Conservation (phyloP, 1,140 invertebrate genomes). For the Habropoda laboriosa region DNA sequence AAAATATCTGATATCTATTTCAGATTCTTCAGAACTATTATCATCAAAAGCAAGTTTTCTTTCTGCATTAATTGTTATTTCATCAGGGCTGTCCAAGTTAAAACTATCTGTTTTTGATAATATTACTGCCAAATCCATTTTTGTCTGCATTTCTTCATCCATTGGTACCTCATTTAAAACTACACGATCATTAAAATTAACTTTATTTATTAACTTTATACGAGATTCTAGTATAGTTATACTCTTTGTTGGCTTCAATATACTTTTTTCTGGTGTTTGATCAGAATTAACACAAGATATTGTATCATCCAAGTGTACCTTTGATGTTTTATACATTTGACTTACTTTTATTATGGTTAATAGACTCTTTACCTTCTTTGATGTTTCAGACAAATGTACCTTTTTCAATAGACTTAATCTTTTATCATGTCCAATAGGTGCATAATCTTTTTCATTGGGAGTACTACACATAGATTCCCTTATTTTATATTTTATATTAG, state of each 20-base stretch:
- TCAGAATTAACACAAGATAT: conserved; percentile 74
- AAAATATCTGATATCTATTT: neutral
- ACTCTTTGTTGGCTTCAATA: conserved; percentile 72
- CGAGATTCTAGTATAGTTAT: conserved; percentile 35
- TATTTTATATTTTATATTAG: neutral
- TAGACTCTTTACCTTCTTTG: conserved; percentile 61
- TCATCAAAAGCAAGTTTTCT: conserved; percentile 70
- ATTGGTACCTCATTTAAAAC: conserved; percentile 52
- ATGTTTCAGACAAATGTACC: conserved; percentile 42
- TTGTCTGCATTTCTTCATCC: conserved; percentile 52
- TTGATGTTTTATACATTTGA: conserved; percentile 72
- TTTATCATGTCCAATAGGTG: neutral
- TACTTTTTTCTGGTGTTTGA: conserved; percentile 75
- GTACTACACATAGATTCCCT: conserved; percentile 3
- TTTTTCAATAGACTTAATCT: conserved; percentile 43
- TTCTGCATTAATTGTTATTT: conserved; percentile 48
- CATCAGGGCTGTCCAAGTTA: conserved; percentile 27
- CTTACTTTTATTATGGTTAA: conserved; percentile 72
- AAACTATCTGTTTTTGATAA: conserved; percentile 63
- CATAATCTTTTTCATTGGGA: neutral
- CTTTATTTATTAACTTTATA: conserved; percentile 57
- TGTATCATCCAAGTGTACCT: conserved; percentile 71
- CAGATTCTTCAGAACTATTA: conserved; percentile 22
- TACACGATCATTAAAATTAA: conserved; percentile 65
- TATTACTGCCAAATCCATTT: conserved; percentile 41